Evolutionary conservation across 2,113 vertebrate species (phyloP), one percentile per base, ranked within the genome.

Genomic region (Phyllopteryx taeniolatus): DNA sequence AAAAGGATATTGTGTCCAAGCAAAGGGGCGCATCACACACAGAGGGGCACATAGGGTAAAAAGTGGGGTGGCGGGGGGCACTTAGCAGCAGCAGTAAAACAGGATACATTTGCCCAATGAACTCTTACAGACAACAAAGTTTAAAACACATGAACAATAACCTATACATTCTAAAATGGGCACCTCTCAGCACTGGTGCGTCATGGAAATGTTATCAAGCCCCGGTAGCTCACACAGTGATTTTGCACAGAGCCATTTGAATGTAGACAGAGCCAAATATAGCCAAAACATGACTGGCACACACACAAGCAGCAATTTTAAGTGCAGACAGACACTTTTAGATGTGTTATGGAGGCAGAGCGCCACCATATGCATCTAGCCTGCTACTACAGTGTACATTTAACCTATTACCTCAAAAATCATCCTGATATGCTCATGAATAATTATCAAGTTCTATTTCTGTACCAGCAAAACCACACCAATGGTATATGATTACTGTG

Each of bases 161-260:
- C 19, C 11, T 31, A 31, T 12, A n/a, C 22, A 59, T 59, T 31
- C n/a, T 59, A 59, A 59, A 59, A 59, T 31, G n/a, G 1, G 5
- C 56, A 17, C 59, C 59, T 8, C 59, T 17, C 63, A 68, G 74
- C 64, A 69, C 22, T 15, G 76, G 73, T 75, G 84, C 78, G 86
- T 88, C 78, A 85, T 82, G 75, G 87, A 83, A 87, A 85, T 79
- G 72, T 79, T 74, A 82, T 87, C 76, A 86, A 84, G 79, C 77
- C 79, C 81, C 81, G 83, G 80, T 81, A 79, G 79, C 84, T 78
- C 79, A 76, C 76, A 77, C 81, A 65, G 81, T 80, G 74, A 87
- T 81, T 86, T 76, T 84, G 74, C 77, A 88, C 80, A 65, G 74
- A 78, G 66, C 75, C 74, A 76, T 84, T 80, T 81, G 79, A 82